Base-by-base conservation (phyloP, 2,113 vertebrate genomes). In the Elgaria multicarinata region DNA sequence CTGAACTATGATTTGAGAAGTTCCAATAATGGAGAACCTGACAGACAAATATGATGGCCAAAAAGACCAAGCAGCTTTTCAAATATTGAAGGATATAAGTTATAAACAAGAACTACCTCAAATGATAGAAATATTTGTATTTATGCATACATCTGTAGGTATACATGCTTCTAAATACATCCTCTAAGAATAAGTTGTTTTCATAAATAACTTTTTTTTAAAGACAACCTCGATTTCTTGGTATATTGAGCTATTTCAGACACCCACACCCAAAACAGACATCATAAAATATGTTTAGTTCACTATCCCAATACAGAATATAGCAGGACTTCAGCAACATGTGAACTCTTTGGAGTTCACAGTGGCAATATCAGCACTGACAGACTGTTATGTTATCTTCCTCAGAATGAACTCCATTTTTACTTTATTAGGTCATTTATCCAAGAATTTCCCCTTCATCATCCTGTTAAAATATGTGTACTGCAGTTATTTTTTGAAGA, bases 371-470 rank as follows among this genome's bases (percentile, higher is more conserved):
- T 66, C 72, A 87, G 58, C 18, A 77, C 39, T 20, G 8, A 64
- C 28, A 77, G 10, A 82, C 53, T 6, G 13, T 66, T 67, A 31
- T 22, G 16, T 83, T 33, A 83, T 46, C 44, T 83, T 8, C 66
- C 78, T 72, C 89, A 91, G 12, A 84, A 87, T n/a, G 62, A 64
- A 67, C n/a, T 86, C 87, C 6, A 14, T 20, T 89, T 8, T 80
- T 78, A 87, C 86, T 2, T 83, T 87, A 28, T 46, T 46, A 66
- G 58, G 42, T n/a, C 33, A 53, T 46, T 82, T 42, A 76, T 4
- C 9, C 18, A 76, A 87, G 33, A 44, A 64, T 4, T 42, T 33
- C 24, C 66, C n/a, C n/a, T 90, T 67, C 81, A 46, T 77, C 46
- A 72, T 12, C 0, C 64, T 62, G n/a, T 85, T 69, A 31, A 83